Base-by-base conservation (phyloP, 2,888 invertebrate genomes). In the Ceramica pisi region DNA sequence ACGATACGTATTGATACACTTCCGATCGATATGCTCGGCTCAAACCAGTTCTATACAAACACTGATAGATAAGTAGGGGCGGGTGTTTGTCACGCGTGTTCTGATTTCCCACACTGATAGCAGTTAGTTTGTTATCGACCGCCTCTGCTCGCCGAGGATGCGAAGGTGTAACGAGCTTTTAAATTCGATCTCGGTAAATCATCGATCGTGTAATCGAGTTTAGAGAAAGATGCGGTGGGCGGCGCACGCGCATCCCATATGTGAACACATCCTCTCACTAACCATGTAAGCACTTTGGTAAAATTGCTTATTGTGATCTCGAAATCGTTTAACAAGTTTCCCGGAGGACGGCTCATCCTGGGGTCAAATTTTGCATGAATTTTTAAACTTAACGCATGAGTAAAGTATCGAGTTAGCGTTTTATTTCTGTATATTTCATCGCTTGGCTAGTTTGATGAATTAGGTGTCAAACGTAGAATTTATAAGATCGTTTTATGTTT, bases 131-230 rank as follows among this genome's bases (percentile, higher is more conserved):
- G 86, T 84, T 83, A 86, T 86, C 78, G 82, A 85, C 71, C 75
- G 80, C 87, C 89, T 87, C 90, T 84, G 85, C 82, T 59, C 59
- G 23, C 16, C 85, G 86, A 92, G 90, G 91, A 92, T 91, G 89
- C 89, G 87, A 91, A 90, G 90, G 88, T 92, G 92, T 93, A 93
- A 92, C 93, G 91, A 90, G 92, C 87, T 93, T 92, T 91, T 90
- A 93, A 94, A 95, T 94, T 94, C 94, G 92, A 94, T 95, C 91
- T 92, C 93, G 86, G 93, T 96, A 95, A 96, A 96, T 96, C 94
- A 95, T 95, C 93, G 94, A 86, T 92, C 91, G 90, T 89, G 92
- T 95, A 95, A 95, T 95, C 94, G 94, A 94, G 94, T 95, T 94
- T 94, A 93, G 93, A 93, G 92, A 92, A 90, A 92, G 91, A 92